A percentile compares a stretch with the other conserved stretches of the same genome.
Evolutionary conservation across 1,140 invertebrate genomes (phyloP).

Genomic region (Zelostemma sp.): DNA sequence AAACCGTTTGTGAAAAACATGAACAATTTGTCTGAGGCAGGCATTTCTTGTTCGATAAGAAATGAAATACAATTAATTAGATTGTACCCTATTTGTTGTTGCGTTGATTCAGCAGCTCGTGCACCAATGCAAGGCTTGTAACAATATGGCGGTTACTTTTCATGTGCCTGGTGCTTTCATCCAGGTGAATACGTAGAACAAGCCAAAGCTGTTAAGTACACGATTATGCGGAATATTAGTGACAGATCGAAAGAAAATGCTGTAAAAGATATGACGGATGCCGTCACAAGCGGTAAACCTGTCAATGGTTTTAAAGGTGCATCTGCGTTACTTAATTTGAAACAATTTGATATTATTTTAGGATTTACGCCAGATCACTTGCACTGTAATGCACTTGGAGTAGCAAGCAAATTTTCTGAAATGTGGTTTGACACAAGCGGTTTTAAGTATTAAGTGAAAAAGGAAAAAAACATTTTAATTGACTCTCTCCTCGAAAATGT

Average conservation of each 20-base stretch:
- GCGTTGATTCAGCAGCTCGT: too few relatives aligned
- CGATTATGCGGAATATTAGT: neutral
- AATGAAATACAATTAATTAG: slow-evolving; percentile 12
- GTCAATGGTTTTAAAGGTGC: slow-evolving; percentile 18
- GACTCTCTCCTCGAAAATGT: too few relatives aligned
- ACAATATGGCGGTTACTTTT: slow-evolving; percentile 25
- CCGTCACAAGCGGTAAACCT: slow-evolving; percentile 6
- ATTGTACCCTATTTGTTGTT: slow-evolving; percentile 20
- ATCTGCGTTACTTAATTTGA: too few relatives aligned
- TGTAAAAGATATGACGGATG: slow-evolving; percentile 8
- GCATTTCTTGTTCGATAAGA: slow-evolving; percentile 22
- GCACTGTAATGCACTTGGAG: too few relatives aligned
- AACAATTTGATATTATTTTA: too few relatives aligned
- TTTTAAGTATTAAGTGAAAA: too few relatives aligned
- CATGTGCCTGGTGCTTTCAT: slow-evolving; percentile 26
- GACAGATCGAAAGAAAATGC: slow-evolving; percentile 10
- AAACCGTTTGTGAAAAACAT: slow-evolving; percentile 30
- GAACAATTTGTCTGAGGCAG: slow-evolving; percentile 20
- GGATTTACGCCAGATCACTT: too few relatives aligned
- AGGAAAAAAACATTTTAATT: too few relatives aligned
- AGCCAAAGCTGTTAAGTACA: slow-evolving; percentile 11
- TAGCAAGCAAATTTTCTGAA: too few relatives aligned
- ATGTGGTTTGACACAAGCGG: too few relatives aligned
- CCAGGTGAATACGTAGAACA: slow-evolving; percentile 16
- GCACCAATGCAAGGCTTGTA: slow-evolving; percentile 29